Conservation (phyloP, 1,140 invertebrate species). For the Drosophila sucinea region DNA sequence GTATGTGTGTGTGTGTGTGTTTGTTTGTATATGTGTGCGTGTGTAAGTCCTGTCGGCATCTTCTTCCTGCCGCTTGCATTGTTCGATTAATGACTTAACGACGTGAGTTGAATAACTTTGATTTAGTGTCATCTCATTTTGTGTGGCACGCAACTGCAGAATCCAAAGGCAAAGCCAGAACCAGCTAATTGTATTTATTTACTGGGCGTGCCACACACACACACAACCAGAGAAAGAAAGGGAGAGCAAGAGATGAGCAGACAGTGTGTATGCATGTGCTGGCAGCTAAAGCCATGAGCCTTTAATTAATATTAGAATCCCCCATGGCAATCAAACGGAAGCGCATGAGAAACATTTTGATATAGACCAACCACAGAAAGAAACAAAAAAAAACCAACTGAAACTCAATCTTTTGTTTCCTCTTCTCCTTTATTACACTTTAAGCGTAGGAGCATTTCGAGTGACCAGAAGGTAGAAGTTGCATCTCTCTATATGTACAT, state of each 20-base stretch:
- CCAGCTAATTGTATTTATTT: constrained; percentile 78
- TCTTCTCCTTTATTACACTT: background rate
- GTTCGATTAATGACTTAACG: constrained; percentile 82
- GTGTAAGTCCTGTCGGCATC: constrained; percentile 36
- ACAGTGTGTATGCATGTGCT: constrained; percentile 1
- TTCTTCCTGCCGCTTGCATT: constrained; percentile 70
- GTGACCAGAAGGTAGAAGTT: background rate
- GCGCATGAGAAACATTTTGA: constrained; percentile 55
- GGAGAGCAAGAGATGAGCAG: background rate
- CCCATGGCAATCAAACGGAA: constrained; percentile 49
- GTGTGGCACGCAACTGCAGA: constrained; percentile 45
- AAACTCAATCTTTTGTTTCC: constrained; percentile 6
- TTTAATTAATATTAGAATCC: constrained; percentile 69
- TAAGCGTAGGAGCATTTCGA: background rate
- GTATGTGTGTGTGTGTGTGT: constrained; percentile 1
- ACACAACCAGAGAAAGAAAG: background rate
- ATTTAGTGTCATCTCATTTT: constrained; percentile 79
- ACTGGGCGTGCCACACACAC: constrained; percentile 45
- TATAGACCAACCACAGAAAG: constrained; percentile 23
- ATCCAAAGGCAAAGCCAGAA: constrained; percentile 23
- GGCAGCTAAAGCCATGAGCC: constrained; percentile 47
- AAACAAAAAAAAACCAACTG: background rate
- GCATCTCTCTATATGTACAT: no score
- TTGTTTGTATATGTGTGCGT: constrained; percentile 12
- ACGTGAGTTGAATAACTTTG: constrained; percentile 80